phyloP scores from a whole-genome alignment of 2,888 invertebrate genomes.

The Bugulina stolonifera region DNA sequence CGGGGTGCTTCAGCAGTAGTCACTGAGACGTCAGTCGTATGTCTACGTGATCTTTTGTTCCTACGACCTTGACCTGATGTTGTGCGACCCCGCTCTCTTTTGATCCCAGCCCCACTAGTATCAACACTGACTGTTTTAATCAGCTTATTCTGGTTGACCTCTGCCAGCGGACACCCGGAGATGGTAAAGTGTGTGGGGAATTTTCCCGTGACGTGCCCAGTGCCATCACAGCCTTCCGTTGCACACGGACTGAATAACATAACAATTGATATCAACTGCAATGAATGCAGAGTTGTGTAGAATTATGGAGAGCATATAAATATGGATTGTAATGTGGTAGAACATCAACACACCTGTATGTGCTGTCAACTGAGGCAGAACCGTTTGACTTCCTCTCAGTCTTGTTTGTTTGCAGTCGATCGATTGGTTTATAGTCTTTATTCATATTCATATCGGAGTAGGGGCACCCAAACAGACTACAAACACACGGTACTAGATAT shows the following conservation, averaged over 20 bases:
- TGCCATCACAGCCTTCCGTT: constrained; percentile 86
- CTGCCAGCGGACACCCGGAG: constrained; percentile 48
- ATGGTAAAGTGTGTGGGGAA: constrained; percentile 33
- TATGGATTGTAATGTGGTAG: no score
- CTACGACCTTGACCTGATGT: neutral
- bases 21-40: neutral
- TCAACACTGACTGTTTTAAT: neutral
- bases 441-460: constrained; percentile 53
- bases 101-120: neutral
- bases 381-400: neutral
- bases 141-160: constrained; percentile 32
- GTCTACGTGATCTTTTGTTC: neutral
- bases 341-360: no score
- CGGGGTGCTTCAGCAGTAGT: no score
- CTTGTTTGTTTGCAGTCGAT: constrained; percentile 29
- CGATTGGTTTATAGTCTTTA: constrained; percentile 44
- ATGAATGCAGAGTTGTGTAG: no score
- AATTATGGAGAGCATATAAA: no score
- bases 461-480: constrained; percentile 50
- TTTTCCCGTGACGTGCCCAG: constrained; percentile 68
- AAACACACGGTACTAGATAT: no score
- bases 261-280: no score
- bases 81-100: neutral
- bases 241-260: constrained; percentile 66
- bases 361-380: neutral